These are phyloP conservation scores for Galbula dea DNA, from an alignment of 2,113 vertebrate species.

Conservation along the genomic window DNA sequence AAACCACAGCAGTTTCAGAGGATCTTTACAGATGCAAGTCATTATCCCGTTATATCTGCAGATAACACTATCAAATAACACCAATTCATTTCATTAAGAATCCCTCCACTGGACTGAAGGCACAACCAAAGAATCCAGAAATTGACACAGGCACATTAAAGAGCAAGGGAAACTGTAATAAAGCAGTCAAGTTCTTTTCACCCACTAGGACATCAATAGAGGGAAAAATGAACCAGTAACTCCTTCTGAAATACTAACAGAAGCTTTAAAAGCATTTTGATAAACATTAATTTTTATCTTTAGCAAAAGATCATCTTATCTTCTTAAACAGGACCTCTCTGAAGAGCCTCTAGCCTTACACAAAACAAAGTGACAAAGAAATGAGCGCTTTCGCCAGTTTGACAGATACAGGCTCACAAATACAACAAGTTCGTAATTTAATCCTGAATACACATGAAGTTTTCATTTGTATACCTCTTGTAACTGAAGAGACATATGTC, in stretches of 20 bases:
- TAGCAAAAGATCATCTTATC: not conserved
- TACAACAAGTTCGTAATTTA: not conserved
- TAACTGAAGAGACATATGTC: constrained; percentile 74
- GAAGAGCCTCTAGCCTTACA: not conserved
- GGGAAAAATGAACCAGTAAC: not conserved
- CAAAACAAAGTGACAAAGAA: not conserved
- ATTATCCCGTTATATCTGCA: not conserved
- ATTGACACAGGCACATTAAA: not conserved
- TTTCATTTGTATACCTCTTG: constrained; percentile 79
- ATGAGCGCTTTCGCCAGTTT: not conserved
- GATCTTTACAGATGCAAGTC: not conserved
- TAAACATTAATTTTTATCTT: not conserved
- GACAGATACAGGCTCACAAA: not conserved
- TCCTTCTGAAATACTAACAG: not conserved
- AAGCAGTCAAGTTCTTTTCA: not conserved
- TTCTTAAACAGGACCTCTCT: constrained; percentile 43
- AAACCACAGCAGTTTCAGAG: not conserved
- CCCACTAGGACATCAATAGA: not conserved
- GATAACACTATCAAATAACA: not conserved
- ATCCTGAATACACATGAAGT: not conserved
- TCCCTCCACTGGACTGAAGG: not conserved
- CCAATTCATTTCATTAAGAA: not conserved
- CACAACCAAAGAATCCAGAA: not conserved
- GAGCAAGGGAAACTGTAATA: not conserved
- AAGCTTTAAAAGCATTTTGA: not conserved